Evolutionary conservation across 2,888 invertebrate genomes (phyloP).

Genomic region (Tipula unca): DNA sequence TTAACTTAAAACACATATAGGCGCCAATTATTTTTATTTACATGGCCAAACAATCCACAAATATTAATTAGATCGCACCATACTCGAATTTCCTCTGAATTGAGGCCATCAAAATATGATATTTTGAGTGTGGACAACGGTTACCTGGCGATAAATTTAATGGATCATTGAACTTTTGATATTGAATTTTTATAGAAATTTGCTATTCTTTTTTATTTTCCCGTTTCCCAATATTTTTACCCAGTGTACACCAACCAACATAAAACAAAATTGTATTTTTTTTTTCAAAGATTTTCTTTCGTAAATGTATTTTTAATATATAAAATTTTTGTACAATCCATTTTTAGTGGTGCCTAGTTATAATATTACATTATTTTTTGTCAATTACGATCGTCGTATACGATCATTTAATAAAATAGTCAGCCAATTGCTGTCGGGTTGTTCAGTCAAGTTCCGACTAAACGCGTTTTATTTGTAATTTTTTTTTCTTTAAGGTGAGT

Average conservation of each 20-base stretch:
- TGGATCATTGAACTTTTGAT: not conserved
- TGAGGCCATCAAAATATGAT: not conserved
- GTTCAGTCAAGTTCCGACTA: slow-evolving; percentile 42
- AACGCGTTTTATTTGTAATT: slow-evolving; percentile 40
- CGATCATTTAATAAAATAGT: slow-evolving; percentile 38
- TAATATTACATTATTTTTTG: slow-evolving; percentile 22
- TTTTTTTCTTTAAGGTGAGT: slow-evolving; percentile 43
- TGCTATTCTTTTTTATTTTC: not conserved
- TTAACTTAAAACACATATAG: no score
- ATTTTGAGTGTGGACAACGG: no score
- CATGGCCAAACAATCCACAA: no score
- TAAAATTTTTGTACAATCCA: slow-evolving; percentile 36
- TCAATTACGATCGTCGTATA: slow-evolving; percentile 33
- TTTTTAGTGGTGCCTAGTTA: slow-evolving; percentile 41
- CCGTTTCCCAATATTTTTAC: not conserved
- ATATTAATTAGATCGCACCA: not conserved
- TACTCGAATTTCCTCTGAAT: not conserved
- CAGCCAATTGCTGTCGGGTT: slow-evolving; percentile 45
- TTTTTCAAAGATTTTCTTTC: not conserved
- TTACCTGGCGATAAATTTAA: not conserved
- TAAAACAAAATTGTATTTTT: not conserved
- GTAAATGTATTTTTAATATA: slow-evolving; percentile 9
- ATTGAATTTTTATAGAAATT: not conserved
- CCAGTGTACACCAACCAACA: not conserved
- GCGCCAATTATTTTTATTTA: no score